Conservation (phyloP, 2,797 vertebrate genomes). For the Oreochromis mossambicus region DNA sequence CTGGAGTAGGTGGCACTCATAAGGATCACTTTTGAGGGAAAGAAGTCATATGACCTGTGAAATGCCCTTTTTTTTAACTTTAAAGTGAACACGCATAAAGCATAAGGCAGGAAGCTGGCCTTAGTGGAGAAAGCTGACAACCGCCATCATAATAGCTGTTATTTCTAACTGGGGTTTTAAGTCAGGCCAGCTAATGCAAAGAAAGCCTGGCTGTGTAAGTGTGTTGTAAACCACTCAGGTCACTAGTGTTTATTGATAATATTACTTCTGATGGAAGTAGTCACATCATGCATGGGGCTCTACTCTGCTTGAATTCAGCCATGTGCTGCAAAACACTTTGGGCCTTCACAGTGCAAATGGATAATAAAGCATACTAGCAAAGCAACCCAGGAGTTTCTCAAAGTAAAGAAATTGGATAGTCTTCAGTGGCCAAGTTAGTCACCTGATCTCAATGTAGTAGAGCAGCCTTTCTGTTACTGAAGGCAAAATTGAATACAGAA, state of each 20-base stretch:
- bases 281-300: neutral
- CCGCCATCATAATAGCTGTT: neutral
- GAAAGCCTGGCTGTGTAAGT: neutral
- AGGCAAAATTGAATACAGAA: neutral
- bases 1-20: neutral
- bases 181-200: neutral
- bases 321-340: neutral
- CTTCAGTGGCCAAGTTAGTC: neutral
- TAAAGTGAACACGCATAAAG: neutral
- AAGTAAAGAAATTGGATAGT: neutral
- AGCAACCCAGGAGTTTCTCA: neutral
- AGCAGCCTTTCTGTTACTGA: neutral
- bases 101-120: neutral
- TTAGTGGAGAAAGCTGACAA: neutral
- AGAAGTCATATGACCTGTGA: neutral
- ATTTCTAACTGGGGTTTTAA: neutral
- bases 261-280: neutral
- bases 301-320: neutral
- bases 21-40: neutral
- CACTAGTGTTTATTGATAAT: neutral
- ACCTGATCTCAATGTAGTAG: neutral
- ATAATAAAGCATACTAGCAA: neutral
- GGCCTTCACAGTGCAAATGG: neutral
- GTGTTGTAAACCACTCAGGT: neutral
- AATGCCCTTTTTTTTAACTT: neutral